Conservation (phyloP, 2,888 invertebrate genomes). For the Bombylius discolor region DNA sequence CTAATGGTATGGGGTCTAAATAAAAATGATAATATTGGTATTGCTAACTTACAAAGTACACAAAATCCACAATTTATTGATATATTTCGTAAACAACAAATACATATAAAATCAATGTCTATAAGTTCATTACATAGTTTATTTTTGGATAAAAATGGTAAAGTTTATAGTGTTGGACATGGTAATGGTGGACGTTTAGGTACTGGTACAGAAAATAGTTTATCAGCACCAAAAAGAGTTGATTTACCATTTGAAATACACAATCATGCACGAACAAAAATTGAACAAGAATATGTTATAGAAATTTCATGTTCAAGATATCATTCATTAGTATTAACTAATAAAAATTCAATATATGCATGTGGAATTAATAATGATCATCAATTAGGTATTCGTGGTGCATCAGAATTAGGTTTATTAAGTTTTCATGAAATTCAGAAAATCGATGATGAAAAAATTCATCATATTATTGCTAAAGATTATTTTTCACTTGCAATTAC, state of each 20-base stretch:
- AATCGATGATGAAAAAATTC: slow-evolving; percentile 30
- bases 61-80: slow-evolving; percentile 52
- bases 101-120: slow-evolving; percentile 47
- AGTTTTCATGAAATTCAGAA: slow-evolving; percentile 24
- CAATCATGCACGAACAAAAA: slow-evolving; percentile 15
- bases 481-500: slow-evolving; percentile 61
- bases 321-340: slow-evolving; percentile 32
- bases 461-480: slow-evolving; percentile 52
- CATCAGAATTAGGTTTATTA: slow-evolving; percentile 2
- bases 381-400: slow-evolving; percentile 46
- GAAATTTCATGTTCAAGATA: slow-evolving; percentile 29
- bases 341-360: slow-evolving; percentile 36
- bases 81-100: slow-evolving; percentile 48
- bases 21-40: slow-evolving; percentile 70
- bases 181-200: slow-evolving; percentile 67
- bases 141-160: slow-evolving; percentile 27
- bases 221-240: slow-evolving; percentile 27
- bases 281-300: slow-evolving; percentile 26
- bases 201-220: slow-evolving; percentile 43
- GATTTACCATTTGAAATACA: slow-evolving; percentile 13
- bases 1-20: slow-evolving; percentile 78
- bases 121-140: slow-evolving; percentile 31
- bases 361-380: slow-evolving; percentile 52
- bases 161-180: slow-evolving; percentile 66
- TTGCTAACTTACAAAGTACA: slow-evolving; percentile 50